Evolutionary conservation across 2,113 vertebrate genomes (phyloP).

Genomic region (Stigmatopora argus): DNA sequence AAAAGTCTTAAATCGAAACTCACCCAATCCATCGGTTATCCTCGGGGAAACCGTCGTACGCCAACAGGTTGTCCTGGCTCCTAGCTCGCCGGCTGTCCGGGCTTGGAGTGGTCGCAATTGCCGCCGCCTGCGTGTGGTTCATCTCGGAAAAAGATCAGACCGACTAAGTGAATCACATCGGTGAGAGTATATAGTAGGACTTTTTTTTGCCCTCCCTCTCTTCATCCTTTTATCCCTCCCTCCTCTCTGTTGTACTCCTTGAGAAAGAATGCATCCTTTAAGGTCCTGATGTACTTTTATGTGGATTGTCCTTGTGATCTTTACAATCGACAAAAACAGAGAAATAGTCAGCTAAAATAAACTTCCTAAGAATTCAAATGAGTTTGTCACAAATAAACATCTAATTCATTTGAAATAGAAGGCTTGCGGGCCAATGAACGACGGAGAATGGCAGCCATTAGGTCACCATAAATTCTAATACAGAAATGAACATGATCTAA

Average conservation of each 20-base stretch:
- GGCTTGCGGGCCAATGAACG: too few relatives aligned
- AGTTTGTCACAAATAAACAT: too few relatives aligned
- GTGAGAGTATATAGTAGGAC: not conserved
- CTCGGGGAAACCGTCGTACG: conserved; percentile 60
- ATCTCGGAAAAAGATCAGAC: conserved; percentile 44
- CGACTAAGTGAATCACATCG: not conserved
- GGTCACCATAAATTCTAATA: too few relatives aligned
- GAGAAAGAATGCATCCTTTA: conserved; percentile 62
- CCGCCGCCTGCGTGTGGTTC: conserved; percentile 52
- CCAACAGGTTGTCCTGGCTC: conserved; percentile 64
- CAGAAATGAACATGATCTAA: not conserved
- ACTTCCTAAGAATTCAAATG: too few relatives aligned
- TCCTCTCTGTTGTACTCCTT: conserved; percentile 32
- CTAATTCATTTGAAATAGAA: too few relatives aligned
- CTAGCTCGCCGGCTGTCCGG: conserved; percentile 46
- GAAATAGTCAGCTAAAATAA: not conserved
- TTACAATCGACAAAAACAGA: not conserved
- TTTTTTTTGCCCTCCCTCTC: conserved; percentile 11
- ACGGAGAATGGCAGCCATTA: too few relatives aligned
- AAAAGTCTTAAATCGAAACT: conserved; percentile 5
- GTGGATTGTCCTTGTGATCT: not conserved
- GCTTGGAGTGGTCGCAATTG: not conserved
- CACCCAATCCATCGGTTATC: conserved; percentile 63
- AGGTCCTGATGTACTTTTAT: conserved; percentile 48
- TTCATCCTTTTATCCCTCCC: conserved; percentile 22